These are phyloP conservation scores for Melanotaenia nigrans DNA, from an alignment of 2,797 vertebrate genomes.

Conservation along the genomic window DNA sequence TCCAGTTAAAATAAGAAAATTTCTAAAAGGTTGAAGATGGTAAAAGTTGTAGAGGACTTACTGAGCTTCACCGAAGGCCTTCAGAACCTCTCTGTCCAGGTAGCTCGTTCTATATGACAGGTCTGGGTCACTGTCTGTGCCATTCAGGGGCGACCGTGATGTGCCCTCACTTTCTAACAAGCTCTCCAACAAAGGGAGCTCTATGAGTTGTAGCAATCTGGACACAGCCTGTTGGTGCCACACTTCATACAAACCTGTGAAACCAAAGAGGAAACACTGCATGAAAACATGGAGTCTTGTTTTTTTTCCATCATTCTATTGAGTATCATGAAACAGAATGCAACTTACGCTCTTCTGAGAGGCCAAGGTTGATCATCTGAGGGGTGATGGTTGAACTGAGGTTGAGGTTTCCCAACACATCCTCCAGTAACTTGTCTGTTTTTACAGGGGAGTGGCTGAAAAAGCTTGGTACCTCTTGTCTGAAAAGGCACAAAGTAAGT, in stretches of 20 bases:
- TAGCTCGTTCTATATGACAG: slow-evolving; percentile 88
- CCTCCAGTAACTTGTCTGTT: slow-evolving; percentile 87
- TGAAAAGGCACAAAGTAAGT: slow-evolving; percentile 68
- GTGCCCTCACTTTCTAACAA: slow-evolving; percentile 84
- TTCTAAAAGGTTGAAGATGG: not conserved
- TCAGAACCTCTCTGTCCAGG: slow-evolving; percentile 94
- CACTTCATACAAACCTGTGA: slow-evolving; percentile 90
- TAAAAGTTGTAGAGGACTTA: slow-evolving; percentile 71
- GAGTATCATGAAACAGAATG: not conserved
- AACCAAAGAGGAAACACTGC: slow-evolving; percentile 2
- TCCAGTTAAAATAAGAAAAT: not conserved
- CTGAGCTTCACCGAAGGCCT: slow-evolving; percentile 96
- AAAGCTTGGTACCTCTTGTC: slow-evolving; percentile 79
- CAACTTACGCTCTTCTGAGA: slow-evolving; percentile 88
- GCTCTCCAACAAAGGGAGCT: slow-evolving; percentile 93
- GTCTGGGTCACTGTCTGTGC: slow-evolving; percentile 82
- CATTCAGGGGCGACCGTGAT: slow-evolving; percentile 69
- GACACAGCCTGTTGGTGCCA: slow-evolving; percentile 95
- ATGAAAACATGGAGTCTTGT: not conserved
- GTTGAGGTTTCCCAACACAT: slow-evolving; percentile 90
- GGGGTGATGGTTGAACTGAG: slow-evolving; percentile 85
- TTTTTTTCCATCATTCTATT: not conserved
- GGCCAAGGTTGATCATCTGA: slow-evolving; percentile 83
- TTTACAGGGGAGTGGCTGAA: slow-evolving; percentile 81
- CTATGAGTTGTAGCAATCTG: slow-evolving; percentile 92